A percentile compares a stretch with the other conserved stretches of the same genome.
phyloP scores from a whole-genome alignment of 2,113 vertebrate species.

The Bos taurus region DNA sequence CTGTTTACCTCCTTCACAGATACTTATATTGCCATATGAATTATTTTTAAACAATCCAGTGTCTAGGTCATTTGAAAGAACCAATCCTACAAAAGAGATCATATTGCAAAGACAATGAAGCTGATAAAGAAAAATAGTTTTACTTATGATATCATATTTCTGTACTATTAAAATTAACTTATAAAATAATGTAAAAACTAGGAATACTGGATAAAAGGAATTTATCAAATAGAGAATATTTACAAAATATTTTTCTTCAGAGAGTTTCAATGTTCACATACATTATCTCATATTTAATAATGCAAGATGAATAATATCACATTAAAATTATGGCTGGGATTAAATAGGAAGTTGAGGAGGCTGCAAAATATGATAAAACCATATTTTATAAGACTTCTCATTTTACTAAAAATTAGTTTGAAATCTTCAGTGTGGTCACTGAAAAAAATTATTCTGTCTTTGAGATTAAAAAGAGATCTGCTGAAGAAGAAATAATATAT shows the following conservation, averaged over 20 bases:
- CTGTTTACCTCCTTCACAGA: background rate
- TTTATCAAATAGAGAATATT: background rate
- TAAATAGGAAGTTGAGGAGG: constrained; percentile 26
- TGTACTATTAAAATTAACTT: background rate
- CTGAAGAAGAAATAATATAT: constrained; percentile 75
- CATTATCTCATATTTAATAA: background rate
- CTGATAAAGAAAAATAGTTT: background rate
- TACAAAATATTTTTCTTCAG: background rate
- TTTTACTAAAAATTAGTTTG: constrained; percentile 77
- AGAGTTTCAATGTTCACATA: background rate
- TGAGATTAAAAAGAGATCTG: constrained; percentile 76
- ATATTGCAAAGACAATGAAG: background rate
- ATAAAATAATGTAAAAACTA: background rate
- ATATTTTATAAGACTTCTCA: constrained; percentile 64
- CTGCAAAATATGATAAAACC: constrained; percentile 57
- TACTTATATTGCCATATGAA: background rate
- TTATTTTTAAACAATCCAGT: constrained; percentile 3
- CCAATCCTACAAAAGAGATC: background rate
- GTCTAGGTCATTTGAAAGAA: background rate
- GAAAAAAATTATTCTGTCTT: constrained; percentile 70
- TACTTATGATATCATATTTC: background rate
- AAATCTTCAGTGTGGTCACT: constrained; percentile 72
- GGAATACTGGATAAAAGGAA: background rate
- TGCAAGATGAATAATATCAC: background rate
- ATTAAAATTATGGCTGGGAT: constrained; percentile 21